These are phyloP conservation scores for Lepidurus arcticus DNA, from an alignment of 1,140 invertebrate genomes.

Conservation along the genomic window DNA sequence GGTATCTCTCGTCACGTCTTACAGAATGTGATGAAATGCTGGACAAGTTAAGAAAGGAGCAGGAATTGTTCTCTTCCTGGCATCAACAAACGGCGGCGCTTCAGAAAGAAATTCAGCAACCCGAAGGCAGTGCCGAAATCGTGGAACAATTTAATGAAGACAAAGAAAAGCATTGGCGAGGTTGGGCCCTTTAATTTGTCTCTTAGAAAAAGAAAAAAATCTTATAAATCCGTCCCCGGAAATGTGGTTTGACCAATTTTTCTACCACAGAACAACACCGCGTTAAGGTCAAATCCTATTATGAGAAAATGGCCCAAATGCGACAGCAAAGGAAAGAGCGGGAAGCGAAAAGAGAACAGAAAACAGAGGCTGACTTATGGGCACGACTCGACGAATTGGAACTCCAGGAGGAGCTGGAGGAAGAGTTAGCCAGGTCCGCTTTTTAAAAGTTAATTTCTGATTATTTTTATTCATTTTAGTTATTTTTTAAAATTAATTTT, in stretches of 20 bases:
- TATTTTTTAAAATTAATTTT: too few species aligned
- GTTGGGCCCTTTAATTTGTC: constrained; percentile 37
- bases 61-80: constrained; percentile 46
- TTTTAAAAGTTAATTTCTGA: not conserved
- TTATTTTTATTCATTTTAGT: not conserved
- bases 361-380: constrained; percentile 48
- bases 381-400: constrained; percentile 51
- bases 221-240: not conserved
- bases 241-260: constrained; percentile 30
- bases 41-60: constrained; percentile 47
- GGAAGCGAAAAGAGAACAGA: constrained; percentile 42
- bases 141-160: constrained; percentile 52
- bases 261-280: constrained; percentile 47
- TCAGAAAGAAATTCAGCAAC: constrained; percentile 43
- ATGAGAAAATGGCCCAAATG: constrained; percentile 45
- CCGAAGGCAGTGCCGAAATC: constrained; percentile 47
- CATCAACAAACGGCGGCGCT: constrained; percentile 42
- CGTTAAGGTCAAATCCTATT: constrained; percentile 48
- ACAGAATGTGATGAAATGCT: constrained; percentile 50
- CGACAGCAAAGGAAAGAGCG: constrained; percentile 36
- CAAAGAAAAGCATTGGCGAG: constrained; percentile 51
- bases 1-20: constrained; percentile 1
- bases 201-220: too few species aligned
- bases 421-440: constrained; percentile 17
- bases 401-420: constrained; percentile 50